Conservation (phyloP, 1,140 invertebrate genomes). For the Pseudomyrmex pallidus region DNA sequence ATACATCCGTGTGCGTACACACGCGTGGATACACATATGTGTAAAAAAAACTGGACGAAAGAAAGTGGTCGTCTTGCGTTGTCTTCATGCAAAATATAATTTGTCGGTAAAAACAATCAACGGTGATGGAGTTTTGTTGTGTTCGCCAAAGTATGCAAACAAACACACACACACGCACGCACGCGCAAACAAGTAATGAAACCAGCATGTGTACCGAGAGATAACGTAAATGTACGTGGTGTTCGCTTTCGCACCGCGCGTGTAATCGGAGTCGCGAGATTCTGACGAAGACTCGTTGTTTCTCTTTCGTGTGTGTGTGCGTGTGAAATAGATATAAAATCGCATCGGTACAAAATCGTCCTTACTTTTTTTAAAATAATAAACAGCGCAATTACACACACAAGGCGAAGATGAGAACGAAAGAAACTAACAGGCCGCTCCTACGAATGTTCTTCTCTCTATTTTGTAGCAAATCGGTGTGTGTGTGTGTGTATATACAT, state of each 20-base stretch:
- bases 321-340: conserved; percentile 53
- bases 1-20: conserved; percentile 2
- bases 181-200: no score
- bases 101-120: no score
- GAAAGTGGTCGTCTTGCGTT: no score
- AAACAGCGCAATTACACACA: conserved; percentile 25
- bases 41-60: no score
- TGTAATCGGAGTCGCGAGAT: conserved; percentile 28
- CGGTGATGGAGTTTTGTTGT: no score
- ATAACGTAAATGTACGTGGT: no score
- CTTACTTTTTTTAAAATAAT: conserved; percentile 22
- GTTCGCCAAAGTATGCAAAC: no score
- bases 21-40: no score
- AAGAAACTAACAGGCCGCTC: conserved; percentile 18
- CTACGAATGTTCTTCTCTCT: conserved; percentile 19
- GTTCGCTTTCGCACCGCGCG: no score
- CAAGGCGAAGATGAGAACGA: conserved; percentile 20
- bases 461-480: conserved; percentile 35
- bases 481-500: conserved; percentile 45
- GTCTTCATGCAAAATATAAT: no score
- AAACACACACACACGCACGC: no score
- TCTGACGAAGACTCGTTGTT: conserved; percentile 27
- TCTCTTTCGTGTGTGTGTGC: neutral
- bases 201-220: no score
- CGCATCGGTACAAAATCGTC: conserved; percentile 47